Base-by-base conservation (phyloP, 2,888 invertebrate species). In the Branchellion lobata region DNA sequence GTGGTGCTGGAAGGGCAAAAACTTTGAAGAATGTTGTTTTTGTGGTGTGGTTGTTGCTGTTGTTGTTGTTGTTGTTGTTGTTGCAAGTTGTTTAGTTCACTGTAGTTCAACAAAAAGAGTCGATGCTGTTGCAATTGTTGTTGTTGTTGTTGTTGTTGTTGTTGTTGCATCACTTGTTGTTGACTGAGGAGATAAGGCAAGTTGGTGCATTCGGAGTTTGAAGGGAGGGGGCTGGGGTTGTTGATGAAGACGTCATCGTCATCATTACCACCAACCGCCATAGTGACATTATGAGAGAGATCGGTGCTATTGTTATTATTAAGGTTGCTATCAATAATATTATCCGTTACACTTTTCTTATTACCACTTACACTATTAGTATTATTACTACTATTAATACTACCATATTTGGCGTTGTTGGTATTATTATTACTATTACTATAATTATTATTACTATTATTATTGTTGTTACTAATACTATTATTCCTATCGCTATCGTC, bases 401-500 rank as follows among this genome's bases (percentile, higher is more conserved):
- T n/a, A n/a, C n/a, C n/a, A n/a, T n/a, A n/a, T n/a, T n/a, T n/a
- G n/a, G n/a, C n/a, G n/a, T n/a, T n/a, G n/a, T n/a, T n/a, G n/a
- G n/a, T n/a, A n/a, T n/a, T n/a, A 5, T 33, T 33, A 33, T 33
- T 72, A 27, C 29, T 72, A 31, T 72, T 72, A 31, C 14, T 72
- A 33, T 72, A 27, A 27, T 72, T 72, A 31, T 5, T n/a, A 72
- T 14, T 29, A 73, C 2, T 34, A 47, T 73, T 11, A 47, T 33
- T 34, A 53, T 76, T 53, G 31, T 57, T 69, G 33, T 5, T 69
- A 2, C n/a, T 69, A 34, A 27, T 31, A 21, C 18, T 34, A 34
- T 69, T 34, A 69, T 69, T 34, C 33, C n/a, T 34, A 29, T 69
- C 69, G n/a, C 34, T 34, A 34, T 69, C 33, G n/a, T 69, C 69